Base-by-base conservation (phyloP, 2,888 invertebrate species). In the Polymixis flavicincta region DNA sequence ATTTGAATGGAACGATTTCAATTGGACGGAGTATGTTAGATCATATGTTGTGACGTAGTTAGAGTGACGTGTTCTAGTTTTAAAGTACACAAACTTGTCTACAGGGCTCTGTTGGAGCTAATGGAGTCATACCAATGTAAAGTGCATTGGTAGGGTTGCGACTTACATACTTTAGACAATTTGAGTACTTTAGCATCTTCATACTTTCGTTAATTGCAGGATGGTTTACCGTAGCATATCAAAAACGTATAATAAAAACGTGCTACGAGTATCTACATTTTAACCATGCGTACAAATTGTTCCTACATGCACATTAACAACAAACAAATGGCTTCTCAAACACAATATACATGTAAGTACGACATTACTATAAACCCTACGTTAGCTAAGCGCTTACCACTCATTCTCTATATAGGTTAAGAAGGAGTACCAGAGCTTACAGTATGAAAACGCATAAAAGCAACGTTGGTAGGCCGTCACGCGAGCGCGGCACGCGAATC, bases 391-490 rank as follows among this genome's bases (percentile, higher is more conserved):
- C 83, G 87, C 87, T 88, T 86, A 86, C 89, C 88, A 87, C 89
- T 89, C 82, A 57, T 85, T 63, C 83, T 82, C 85, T 90, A 92
- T 93, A 89, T 93, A 91, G 94, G 94, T 93, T 94, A 94, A 94
- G 93, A 90, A 92, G 91, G 89, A 90, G 82, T 86, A 81, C 87
- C 85, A 74, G 74, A 63, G 87, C 88, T 89, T 89, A 90, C 89
- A 87, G 89, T 92, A 93, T 93, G 93, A 89, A 92, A 94, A 94
- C 94, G 94, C 93, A 93, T 94, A 93, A 94, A 93, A 92, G 92
- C 90, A 82, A 87, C 90, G 91, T 91, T 89, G 88, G 91, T 90
- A 91, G 90, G 92, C 92, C 89, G 90, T 85, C 94, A 95, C 95
- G 95, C 94, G 91, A 93, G 86, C 85, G 71, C 54, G 75, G 88